These are phyloP conservation scores for Drosophila sechellia DNA, from an alignment of 1,140 invertebrate species.

Conservation along the genomic window DNA sequence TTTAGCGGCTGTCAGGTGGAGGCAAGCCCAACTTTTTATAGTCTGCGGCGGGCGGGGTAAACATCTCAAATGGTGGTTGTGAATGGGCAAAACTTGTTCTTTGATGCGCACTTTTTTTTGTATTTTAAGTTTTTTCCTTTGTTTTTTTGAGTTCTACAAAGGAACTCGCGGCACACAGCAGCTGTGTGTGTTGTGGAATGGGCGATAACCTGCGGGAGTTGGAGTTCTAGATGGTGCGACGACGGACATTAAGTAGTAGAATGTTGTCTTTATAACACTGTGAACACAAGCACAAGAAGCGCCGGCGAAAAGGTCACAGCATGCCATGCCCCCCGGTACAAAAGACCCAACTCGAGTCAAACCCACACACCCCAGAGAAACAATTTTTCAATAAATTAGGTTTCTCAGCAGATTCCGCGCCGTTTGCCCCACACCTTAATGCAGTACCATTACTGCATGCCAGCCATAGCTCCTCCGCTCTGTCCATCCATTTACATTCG, in stretches of 20 bases:
- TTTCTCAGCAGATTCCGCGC: conserved; percentile 77
- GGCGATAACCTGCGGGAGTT: background rate
- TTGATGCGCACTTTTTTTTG: conserved; percentile 62
- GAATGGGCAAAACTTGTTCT: conserved; percentile 67
- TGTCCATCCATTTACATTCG: conserved; percentile 8
- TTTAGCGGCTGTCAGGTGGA: conserved; percentile 48
- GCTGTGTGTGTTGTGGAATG: background rate
- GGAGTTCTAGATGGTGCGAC: conserved; percentile 42
- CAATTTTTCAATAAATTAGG: conserved; percentile 83
- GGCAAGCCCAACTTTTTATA: conserved; percentile 31
- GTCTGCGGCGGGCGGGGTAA: background rate
- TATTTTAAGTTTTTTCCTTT: background rate
- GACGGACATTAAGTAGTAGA: conserved; percentile 78
- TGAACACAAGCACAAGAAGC: conserved; percentile 71
- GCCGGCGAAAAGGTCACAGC: conserved; percentile 71
- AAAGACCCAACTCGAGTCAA: conserved; percentile 17
- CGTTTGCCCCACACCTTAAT: conserved; percentile 50
- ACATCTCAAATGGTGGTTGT: conserved; percentile 14
- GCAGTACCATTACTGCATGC: background rate
- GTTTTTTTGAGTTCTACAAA: conserved; percentile 19
- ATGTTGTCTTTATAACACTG: conserved; percentile 82
- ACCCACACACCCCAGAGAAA: conserved; percentile 63
- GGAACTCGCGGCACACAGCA: conserved; percentile 2
- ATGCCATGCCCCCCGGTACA: conserved; percentile 60
- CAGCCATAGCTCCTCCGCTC: background rate